Evolutionary conservation across 2,888 invertebrate species (phyloP), one percentile per base, ranked within the genome.

Genomic region (Pelosia muscerda): DNA sequence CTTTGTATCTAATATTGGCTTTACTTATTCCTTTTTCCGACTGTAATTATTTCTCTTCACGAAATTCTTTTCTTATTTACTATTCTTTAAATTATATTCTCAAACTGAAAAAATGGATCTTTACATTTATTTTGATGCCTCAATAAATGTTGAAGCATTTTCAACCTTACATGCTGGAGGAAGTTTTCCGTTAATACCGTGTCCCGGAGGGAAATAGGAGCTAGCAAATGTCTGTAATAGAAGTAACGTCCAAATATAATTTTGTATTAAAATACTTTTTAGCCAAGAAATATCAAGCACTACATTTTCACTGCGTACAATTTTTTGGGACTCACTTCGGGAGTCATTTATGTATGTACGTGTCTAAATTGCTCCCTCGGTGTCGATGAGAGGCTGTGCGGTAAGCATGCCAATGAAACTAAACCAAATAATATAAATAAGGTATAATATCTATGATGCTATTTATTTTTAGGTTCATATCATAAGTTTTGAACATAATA

Each of bases 331-430:
- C n/a, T 49, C 49, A n/a, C 49, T 19, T 19, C 19, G 49, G n/a
- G n/a, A 49, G n/a, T 9, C 9, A 49, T 49, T 9, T 2, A 49
- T 49, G 19, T 19, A n/a, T 49, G 49, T 9, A 49, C 49, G 49
- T 49, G n/a, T 49, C 49, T n/a, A 9, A 49, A 49, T 49, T 49
- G 49, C 49, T 49, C 49, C 49, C 49, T 49, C 19, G 49, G 9
- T 9, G 19, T n/a, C 49, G 49, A 49, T 49, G 19, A n/a, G n/a
- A n/a, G 49, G 49, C 9, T 49, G 49, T 49, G 49, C n/a, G n/a
- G n/a, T 49, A n/a, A 49, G n/a, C 49, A 49, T 49, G n/a, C 49
- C 49, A 49, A n/a, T n/a, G n/a, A 49, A 49, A 49, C 42, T 42
- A 42, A 42, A 19, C 19, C 42, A 42, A 42, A 42, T 42, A 42